Base-by-base conservation (phyloP, 2,888 invertebrate species). In the Diloba caeruleocephala region DNA sequence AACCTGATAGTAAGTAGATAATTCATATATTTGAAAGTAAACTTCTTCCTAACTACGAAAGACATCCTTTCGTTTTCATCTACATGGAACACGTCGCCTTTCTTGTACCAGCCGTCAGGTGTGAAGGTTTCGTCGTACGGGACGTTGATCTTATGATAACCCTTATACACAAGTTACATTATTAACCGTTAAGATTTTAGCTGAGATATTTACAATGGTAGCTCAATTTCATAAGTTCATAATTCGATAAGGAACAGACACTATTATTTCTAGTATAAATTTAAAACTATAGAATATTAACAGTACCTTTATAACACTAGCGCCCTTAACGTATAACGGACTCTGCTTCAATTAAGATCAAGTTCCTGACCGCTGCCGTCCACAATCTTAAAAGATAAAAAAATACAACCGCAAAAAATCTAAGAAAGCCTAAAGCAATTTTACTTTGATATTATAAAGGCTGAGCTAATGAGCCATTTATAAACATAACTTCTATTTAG, bases 61-160 rank as follows among this genome's bases (percentile, higher is more conserved):
- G 53, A 68, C 1, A 86, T 14, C 0, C 76, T 43, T 8, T 77
- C 75, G 8, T 75, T 49, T n/a, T 76, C 67, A 26, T 85, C 81
- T 10, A 71, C 34, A 25, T 75, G 66, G 63, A 88, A 79, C 12
- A 72, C 17, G 56, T 88, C 88, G 1, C 87, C 88, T 0, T 85
- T 87, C 33, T 57, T 74, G 62, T 70, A 76, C 87, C 88, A 88
- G 4, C 85, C 85, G 37, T 81, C 84, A 0, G 34, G 12, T 4
- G 67, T 60, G 10, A 83, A 63, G 2, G 68, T 48, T 34, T 85
- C 84, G 0, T 33, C 26, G 28, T 71, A 76, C 0, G 76, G 70
- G 1, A 55, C 53, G 2, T 64, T 54, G 14, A 81, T 75, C n/a
- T 79, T 83, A 50, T 77, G 73, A 49, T 88, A 88, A 0, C 78